These are phyloP conservation scores for Sternotherus odoratus DNA, from an alignment of 2,797 vertebrate genomes.

Conservation along the genomic window DNA sequence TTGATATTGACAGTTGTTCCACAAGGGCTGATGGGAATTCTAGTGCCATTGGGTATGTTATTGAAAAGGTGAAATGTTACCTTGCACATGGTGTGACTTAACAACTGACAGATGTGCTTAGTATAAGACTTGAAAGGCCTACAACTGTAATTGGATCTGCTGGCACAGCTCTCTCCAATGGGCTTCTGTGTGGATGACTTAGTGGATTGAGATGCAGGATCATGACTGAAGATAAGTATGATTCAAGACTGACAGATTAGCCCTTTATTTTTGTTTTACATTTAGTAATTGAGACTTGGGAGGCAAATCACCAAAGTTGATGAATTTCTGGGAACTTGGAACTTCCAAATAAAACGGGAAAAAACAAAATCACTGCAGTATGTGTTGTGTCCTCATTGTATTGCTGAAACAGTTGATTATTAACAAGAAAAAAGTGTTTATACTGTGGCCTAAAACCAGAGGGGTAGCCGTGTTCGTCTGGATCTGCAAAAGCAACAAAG, in stretches of 20 bases:
- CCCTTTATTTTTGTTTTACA: neutral
- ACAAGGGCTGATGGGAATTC: neutral
- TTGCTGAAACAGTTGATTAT: neutral
- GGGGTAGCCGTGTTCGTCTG: no score
- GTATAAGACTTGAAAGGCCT: neutral
- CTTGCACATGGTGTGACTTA: neutral
- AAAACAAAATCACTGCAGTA: neutral
- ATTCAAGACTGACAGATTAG: neutral
- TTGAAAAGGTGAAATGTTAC: slow-evolving; percentile 12
- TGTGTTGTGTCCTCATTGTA: slow-evolving; percentile 7
- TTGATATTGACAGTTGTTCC: neutral
- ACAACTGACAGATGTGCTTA: neutral
- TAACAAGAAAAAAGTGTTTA: neutral
- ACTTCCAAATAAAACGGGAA: slow-evolving; percentile 68
- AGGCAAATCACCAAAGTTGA: neutral
- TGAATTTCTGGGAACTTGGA: neutral
- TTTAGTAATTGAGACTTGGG: slow-evolving; percentile 7
- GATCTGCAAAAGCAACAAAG: no score
- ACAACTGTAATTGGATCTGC: neutral
- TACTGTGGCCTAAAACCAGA: accelerated
- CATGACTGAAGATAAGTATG: accelerated
- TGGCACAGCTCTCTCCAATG: neutral
- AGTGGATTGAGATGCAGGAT: neutral
- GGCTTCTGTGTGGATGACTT: neutral
- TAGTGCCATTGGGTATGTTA: neutral